Percentiles rank a stretch among this genome's conserved stretches.
phyloP scores from a whole-genome alignment of 1,140 invertebrate genomes.

The Heliconius melpomene region DNA sequence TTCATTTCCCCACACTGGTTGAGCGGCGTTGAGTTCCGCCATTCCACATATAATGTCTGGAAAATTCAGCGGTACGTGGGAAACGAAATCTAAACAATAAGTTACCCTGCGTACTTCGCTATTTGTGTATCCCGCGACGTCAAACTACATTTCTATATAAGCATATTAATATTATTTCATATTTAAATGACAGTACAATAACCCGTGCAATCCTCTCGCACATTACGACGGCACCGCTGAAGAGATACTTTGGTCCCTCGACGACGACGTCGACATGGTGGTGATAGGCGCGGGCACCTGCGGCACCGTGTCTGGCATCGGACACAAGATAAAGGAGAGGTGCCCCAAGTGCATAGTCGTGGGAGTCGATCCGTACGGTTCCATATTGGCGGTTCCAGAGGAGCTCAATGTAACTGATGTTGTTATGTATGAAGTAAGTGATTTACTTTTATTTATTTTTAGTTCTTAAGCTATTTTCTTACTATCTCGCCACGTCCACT shows the following conservation, averaged over 20 bases:
- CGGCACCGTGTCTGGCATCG: constrained; percentile 91
- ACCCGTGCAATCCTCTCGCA: constrained; percentile 93
- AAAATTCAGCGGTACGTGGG: no score
- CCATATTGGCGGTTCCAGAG: constrained; percentile 91
- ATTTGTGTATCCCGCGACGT: no score
- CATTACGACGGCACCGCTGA: constrained; percentile 95
- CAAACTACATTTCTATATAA: no score
- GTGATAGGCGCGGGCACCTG: constrained; percentile 95
- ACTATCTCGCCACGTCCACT: background rate
- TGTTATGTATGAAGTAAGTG: constrained; percentile 70
- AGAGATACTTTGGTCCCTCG: constrained; percentile 92
- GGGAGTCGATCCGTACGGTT: constrained; percentile 93
- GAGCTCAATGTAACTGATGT: constrained; percentile 84
- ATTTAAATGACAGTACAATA: constrained; percentile 87
- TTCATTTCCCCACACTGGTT: no score
- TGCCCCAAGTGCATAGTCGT: constrained; percentile 85
- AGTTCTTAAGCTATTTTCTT: no score
- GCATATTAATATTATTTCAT: background rate
- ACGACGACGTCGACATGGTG: constrained; percentile 91
- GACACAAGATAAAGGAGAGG: constrained; percentile 91
- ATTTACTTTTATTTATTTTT: background rate
- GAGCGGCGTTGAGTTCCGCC: no score
- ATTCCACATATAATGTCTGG: no score
- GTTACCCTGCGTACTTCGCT: no score
- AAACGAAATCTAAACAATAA: no score